Percentiles rank a stretch among this genome's conserved stretches.
Conservation (phyloP, 2,113 vertebrate species). For the Pelmatolapia mariae region DNA sequence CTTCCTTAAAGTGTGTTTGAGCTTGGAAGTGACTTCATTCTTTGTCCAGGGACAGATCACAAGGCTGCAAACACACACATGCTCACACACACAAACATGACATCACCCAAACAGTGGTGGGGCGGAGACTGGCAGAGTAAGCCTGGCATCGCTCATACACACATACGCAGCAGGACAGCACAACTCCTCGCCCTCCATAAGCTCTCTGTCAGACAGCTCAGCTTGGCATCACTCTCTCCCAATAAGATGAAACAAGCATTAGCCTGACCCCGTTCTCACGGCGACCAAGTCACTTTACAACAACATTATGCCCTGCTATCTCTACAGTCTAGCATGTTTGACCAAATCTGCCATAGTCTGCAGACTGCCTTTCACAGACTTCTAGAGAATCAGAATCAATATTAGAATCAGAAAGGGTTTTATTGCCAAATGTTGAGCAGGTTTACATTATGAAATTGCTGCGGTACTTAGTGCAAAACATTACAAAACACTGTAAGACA, state of each 20-base stretch:
- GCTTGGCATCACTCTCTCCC: constrained; percentile 29
- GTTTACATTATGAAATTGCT: background rate
- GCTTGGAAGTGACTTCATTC: constrained; percentile 21
- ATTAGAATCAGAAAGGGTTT: background rate
- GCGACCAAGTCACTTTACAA: background rate
- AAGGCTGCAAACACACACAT: constrained; percentile 4
- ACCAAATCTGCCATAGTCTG: background rate
- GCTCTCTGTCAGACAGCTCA: constrained; percentile 50
- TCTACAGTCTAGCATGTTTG: background rate
- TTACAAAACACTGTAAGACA: too few species aligned
- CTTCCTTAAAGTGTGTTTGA: background rate
- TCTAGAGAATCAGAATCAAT: background rate
- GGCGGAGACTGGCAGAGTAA: constrained; percentile 57
- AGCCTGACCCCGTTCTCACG: constrained; percentile 34
- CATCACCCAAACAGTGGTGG: constrained; percentile 40
- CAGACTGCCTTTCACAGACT: background rate
- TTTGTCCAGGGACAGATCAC: constrained; percentile 44
- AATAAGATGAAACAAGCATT: constrained; percentile 18
- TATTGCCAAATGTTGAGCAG: background rate
- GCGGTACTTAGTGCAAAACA: too few species aligned
- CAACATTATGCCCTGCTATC: background rate
- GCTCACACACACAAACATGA: constrained; percentile 19
- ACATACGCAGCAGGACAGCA: background rate
- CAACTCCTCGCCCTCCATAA: constrained; percentile 11
- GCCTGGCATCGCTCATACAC: constrained; percentile 20